A percentile compares a stretch with the other conserved stretches of the same genome.
phyloP scores from a whole-genome alignment of 2,797 vertebrate genomes.

The Mus minutoides region DNA sequence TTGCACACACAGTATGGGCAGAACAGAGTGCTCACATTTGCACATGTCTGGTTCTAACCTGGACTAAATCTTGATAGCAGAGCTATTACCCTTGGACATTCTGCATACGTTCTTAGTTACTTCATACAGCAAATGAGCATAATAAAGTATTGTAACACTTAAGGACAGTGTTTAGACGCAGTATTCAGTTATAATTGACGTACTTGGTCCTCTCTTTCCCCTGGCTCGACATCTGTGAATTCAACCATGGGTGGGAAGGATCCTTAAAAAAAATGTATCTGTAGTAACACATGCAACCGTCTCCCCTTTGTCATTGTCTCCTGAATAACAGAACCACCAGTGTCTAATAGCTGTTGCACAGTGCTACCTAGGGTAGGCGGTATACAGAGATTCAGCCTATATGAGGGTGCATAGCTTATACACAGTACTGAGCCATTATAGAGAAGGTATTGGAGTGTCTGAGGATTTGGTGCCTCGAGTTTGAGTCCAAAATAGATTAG shows the following conservation, averaged over 20 bases:
- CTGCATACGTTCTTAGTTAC: neutral
- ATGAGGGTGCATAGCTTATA: neutral
- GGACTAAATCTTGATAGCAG: neutral
- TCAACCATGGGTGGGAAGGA: neutral
- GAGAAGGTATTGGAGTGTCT: neutral
- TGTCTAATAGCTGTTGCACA: neutral
- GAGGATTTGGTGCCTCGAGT: neutral
- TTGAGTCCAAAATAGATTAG: neutral
- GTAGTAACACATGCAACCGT: neutral
- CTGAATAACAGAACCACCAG: neutral
- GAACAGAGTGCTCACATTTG: neutral
- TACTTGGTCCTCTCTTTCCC: neutral
- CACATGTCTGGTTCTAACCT: neutral
- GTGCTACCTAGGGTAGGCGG: too few species aligned
- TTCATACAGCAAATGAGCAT: neutral
- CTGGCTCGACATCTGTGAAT: neutral
- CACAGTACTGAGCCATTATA: neutral
- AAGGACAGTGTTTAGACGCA: neutral
- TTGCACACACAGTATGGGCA: too few species aligned
- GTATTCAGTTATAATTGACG: neutral
- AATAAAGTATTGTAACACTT: constrained; percentile 16
- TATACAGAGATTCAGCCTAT: neutral
- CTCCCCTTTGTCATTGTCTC: neutral
- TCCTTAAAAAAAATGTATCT: neutral
- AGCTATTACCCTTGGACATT: neutral